A percentile compares a stretch with the other conserved stretches of the same genome.
phyloP scores from a whole-genome alignment of 2,797 vertebrate genomes.

The Lagocephalus sceleratus region DNA sequence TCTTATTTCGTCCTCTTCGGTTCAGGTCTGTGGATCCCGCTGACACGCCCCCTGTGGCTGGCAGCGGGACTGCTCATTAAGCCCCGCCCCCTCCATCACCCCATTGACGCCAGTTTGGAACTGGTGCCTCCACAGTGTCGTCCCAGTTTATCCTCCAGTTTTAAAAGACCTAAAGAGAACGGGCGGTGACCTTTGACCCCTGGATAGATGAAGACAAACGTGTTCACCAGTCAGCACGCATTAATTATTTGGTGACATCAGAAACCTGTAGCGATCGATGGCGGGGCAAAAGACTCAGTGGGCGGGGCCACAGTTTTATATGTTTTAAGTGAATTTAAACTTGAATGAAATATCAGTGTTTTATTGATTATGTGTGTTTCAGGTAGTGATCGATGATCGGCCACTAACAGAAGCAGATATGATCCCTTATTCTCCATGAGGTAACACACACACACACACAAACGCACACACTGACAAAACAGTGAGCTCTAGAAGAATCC shows the following conservation, averaged over 20 bases:
- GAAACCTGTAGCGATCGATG: slow-evolving; percentile 29
- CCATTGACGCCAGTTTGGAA: no score
- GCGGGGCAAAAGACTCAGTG: no score
- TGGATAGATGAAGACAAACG: not conserved
- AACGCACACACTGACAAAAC: slow-evolving; percentile 32
- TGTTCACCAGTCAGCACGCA: not conserved
- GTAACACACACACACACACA: slow-evolving; percentile 20
- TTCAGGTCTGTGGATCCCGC: no score
- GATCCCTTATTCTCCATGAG: slow-evolving; percentile 52
- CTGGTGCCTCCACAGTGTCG: no score
- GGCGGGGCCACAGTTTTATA: not conserved
- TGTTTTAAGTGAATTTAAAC: no score
- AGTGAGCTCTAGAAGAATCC: slow-evolving; percentile 44
- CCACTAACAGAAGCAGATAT: slow-evolving; percentile 34
- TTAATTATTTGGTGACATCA: slow-evolving; percentile 30
- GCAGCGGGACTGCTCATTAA: no score
- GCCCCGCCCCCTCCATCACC: no score
- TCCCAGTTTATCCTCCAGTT: no score
- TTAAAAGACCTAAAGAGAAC: no score
- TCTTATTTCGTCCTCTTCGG: no score
- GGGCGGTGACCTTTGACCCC: not conserved
- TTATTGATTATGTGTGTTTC: slow-evolving; percentile 13
- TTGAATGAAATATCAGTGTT: not conserved
- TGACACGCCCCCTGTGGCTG: no score
- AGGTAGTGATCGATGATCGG: slow-evolving; percentile 30